These are phyloP conservation scores for Megaceryle alcyon DNA, from an alignment of 2,797 vertebrate genomes.

Conservation along the genomic window DNA sequence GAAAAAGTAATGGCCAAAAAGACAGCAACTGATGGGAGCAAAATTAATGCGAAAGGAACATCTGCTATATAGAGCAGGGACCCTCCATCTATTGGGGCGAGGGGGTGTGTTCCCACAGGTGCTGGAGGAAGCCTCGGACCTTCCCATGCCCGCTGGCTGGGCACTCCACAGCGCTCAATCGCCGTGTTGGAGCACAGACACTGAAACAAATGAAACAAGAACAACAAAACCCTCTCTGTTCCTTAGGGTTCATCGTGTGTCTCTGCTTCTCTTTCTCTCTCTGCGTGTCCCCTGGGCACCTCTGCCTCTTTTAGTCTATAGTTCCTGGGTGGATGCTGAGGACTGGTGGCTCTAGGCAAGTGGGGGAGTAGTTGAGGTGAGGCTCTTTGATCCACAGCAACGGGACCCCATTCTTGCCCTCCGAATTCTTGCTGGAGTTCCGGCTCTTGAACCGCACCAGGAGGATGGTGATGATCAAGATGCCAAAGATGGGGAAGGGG, in stretches of 20 bases:
- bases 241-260: background rate
- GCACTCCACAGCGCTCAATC: background rate
- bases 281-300: background rate
- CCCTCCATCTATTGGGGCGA: background rate
- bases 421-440: slow-evolving; percentile 91
- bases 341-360: slow-evolving; percentile 94
- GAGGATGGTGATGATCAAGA: slow-evolving; percentile 94
- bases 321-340: slow-evolving; percentile 98
- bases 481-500: slow-evolving; percentile 96
- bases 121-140: background rate
- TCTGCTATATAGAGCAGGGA: slow-evolving; percentile 49
- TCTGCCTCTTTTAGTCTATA: slow-evolving; percentile 86
- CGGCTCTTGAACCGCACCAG: slow-evolving; percentile 94
- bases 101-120: background rate
- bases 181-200: background rate
- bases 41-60: background rate
- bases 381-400: slow-evolving; percentile 98
- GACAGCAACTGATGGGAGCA: slow-evolving; percentile 33
- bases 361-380: slow-evolving; percentile 98
- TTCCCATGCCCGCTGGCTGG: background rate
- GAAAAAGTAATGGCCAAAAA: slow-evolving; percentile 26
- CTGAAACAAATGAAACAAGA: slow-evolving; percentile 55
- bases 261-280: slow-evolving; percentile 4
- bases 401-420: slow-evolving; percentile 96
- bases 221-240: slow-evolving; percentile 39